A percentile compares a stretch with the other conserved stretches of the same genome.
phyloP scores from a whole-genome alignment of 2,888 invertebrate species.

The Xestia c-nigrum region DNA sequence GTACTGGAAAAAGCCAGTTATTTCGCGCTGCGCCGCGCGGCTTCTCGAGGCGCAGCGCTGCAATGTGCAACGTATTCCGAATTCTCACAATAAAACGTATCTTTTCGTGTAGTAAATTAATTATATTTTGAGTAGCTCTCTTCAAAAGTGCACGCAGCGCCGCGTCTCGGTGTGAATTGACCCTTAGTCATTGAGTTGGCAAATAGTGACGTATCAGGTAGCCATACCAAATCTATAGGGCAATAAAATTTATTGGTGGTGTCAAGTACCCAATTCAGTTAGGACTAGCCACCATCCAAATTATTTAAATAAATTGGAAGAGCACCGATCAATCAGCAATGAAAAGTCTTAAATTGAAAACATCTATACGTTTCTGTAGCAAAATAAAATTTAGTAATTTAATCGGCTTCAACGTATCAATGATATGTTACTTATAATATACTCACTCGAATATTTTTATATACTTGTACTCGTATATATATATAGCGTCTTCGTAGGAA shows the following conservation, averaged over 20 bases:
- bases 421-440: conserved; percentile 15
- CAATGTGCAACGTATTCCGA: too few species aligned
- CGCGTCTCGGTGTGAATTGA: too few species aligned
- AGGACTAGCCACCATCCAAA: not conserved
- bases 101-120: too few species aligned
- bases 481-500: conserved; percentile 12
- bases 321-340: not conserved
- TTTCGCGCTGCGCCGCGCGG: too few species aligned
- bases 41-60: too few species aligned
- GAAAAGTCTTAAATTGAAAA: not conserved
- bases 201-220: not conserved
- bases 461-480: conserved; percentile 17
- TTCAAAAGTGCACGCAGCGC: too few species aligned
- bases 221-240: not conserved
- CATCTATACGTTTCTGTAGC: not conserved
- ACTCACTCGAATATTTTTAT: conserved; percentile 41
- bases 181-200: not conserved
- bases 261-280: not conserved
- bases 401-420: conserved; percentile 18
- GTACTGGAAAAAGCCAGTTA: too few species aligned
- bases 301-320: not conserved
- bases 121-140: too few species aligned
- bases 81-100: too few species aligned
- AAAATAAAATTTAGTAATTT: not conserved
- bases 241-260: not conserved